Base-by-base conservation (phyloP, 1,140 invertebrate genomes). In the Cotesia typhae region DNA sequence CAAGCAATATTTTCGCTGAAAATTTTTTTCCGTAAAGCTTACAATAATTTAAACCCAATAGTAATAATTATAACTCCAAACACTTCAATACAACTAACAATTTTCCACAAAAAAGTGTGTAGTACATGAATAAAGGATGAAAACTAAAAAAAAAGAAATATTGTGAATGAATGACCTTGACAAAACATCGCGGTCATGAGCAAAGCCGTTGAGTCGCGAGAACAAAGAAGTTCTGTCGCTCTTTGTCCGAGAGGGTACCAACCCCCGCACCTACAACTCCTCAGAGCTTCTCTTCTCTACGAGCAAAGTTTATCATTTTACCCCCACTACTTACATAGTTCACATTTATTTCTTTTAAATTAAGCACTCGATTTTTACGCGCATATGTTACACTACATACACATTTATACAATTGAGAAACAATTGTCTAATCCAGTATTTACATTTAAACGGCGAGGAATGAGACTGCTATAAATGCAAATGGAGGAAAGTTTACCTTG, bases 141-240 rank as follows among this genome's bases (percentile, higher is more conserved):
- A n/a, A 63, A 69, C 28, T 41, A 70, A 37, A 52, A 64, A 67
- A 36, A 55, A 12, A 67, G 10, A 28, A 38, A 38, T 38, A 35
- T 20, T 51, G 35, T 82, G 78, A 83, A 82, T 81, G 80, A 81
- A 77, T 83, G 82, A 83, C 82, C 82, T 82, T 83, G 81, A 80
- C 81, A 82, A 82, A 82, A 82, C 77, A 80, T 79, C 77, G 77
- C 77, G 78, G 72, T 75, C 76, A 76, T 76, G 76, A 78, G 71
- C 68, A 76, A 79, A 79, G 76, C 78, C 80, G 79, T 82, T 82
- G 79, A 81, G 77, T 76, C 74, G 72, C 74, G 79, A 78, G 81
- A 81, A 82, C 81, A 83, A 82, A 82, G 81, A 80, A 75, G 75
- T 79, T 83, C 79, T 80, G 78, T 80, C 77, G 77, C 76, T 78